Evolutionary conservation across 2,797 vertebrate species (phyloP).

Genomic region (Psittacula echo): DNA sequence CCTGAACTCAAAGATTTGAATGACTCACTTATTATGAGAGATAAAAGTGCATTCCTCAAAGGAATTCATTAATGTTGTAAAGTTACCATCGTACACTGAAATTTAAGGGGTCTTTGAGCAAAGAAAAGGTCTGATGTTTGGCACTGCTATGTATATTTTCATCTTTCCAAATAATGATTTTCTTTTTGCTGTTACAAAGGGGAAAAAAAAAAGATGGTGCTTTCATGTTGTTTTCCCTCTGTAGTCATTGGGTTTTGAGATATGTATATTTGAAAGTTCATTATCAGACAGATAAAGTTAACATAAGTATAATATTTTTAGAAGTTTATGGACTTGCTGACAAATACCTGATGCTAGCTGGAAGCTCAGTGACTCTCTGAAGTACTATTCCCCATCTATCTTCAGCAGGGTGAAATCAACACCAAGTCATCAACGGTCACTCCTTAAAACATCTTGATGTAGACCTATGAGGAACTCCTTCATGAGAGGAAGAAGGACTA

Average conservation of each 20-base stretch:
- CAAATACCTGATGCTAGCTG: background rate
- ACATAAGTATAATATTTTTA: background rate
- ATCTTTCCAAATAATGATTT: background rate
- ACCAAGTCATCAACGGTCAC: background rate
- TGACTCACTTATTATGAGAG: constrained; percentile 11
- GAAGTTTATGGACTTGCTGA: background rate
- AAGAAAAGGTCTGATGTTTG: background rate
- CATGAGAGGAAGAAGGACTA: background rate
- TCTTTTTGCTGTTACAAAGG: background rate
- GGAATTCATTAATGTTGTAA: background rate
- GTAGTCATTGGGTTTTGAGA: background rate
- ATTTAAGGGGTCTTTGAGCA: background rate
- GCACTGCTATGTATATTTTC: background rate
- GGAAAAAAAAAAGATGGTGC: background rate
- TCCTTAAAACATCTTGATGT: background rate
- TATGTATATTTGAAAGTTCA: background rate
- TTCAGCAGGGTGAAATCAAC: background rate
- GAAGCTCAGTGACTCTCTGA: background rate
- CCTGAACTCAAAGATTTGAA: background rate
- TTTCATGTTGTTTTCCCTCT: background rate
- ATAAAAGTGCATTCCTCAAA: constrained; percentile 20
- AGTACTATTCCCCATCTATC: background rate
- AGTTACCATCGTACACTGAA: background rate
- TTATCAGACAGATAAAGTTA: background rate
- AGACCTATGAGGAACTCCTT: background rate